A percentile compares a stretch with the other conserved stretches of the same genome.
phyloP scores from a whole-genome alignment of 1,140 invertebrate genomes.

The Heliconius himera region DNA sequence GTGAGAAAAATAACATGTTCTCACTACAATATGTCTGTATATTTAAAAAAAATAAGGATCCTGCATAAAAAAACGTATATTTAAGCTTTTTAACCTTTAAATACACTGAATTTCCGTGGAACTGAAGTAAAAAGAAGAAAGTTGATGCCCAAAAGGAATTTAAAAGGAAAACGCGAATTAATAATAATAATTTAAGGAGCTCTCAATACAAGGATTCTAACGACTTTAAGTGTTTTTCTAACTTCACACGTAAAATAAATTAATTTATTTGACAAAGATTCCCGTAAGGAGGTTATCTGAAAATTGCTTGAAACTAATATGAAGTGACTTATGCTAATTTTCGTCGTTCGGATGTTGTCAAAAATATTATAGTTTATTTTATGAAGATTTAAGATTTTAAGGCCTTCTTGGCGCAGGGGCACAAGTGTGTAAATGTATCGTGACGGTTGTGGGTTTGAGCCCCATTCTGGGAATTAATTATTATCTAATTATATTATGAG shows the following conservation, averaged over 20 bases:
- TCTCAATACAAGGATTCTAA: neutral
- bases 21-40: too few relatives aligned
- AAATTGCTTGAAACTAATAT: neutral
- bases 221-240: slow-evolving; percentile 21
- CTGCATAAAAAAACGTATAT: neutral
- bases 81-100: neutral
- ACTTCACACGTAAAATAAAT: slow-evolving; percentile 32
- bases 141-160: neutral
- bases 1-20: too few relatives aligned
- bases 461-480: too few relatives aligned
- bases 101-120: too few relatives aligned
- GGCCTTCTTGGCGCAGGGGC: too few relatives aligned
- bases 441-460: too few relatives aligned
- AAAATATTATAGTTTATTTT: too few relatives aligned
- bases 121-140: neutral
- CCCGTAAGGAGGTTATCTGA: slow-evolving; percentile 7
- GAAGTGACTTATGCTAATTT: neutral
- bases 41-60: too few relatives aligned
- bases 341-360: too few relatives aligned
- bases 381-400: too few relatives aligned
- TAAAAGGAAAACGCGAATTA: slow-evolving; percentile 3
- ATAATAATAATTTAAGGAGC: slow-evolving; percentile 14
- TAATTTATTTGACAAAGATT: slow-evolving; percentile 26
- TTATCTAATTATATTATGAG: too few relatives aligned
- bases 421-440: too few relatives aligned